phyloP scores from a whole-genome alignment of 2,888 invertebrate genomes.

The Gandaritis pyraliata region DNA sequence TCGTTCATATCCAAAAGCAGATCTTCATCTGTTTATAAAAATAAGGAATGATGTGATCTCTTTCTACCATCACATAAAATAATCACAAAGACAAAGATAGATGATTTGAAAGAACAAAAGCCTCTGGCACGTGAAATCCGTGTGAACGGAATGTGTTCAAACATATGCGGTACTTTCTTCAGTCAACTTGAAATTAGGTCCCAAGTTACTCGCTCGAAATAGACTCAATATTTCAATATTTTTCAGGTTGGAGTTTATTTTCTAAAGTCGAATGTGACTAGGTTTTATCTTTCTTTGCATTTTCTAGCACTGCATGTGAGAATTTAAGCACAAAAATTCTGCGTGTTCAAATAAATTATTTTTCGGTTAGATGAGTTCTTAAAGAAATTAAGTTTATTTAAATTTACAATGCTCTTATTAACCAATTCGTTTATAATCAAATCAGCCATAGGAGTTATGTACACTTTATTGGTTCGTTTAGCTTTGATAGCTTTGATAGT shows the following conservation, averaged over 20 bases:
- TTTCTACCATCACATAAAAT: neutral
- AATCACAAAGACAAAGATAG: slow-evolving; percentile 2
- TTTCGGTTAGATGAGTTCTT: too few species aligned
- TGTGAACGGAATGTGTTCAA: slow-evolving; percentile 66
- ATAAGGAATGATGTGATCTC: too few species aligned
- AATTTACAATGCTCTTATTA: too few species aligned
- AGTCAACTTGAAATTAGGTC: slow-evolving; percentile 43
- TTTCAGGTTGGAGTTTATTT: neutral
- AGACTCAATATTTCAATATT: slow-evolving; percentile 26
- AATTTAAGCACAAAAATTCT: neutral
- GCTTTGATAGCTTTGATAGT: too few species aligned
- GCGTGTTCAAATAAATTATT: neutral
- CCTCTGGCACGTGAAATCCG: slow-evolving; percentile 54
- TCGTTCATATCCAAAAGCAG: too few species aligned
- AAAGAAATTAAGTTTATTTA: too few species aligned
- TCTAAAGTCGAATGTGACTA: neutral
- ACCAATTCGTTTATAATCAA: too few species aligned
- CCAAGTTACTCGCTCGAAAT: slow-evolving; percentile 37
- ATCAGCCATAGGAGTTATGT: too few species aligned
- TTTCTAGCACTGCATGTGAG: neutral
- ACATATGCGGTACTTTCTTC: slow-evolving; percentile 58
- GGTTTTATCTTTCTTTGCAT: neutral
- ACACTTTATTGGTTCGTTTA: too few species aligned
- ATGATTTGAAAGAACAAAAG: slow-evolving; percentile 63
- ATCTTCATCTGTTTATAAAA: too few species aligned